Evolutionary conservation across 2,113 vertebrate genomes (phyloP).

Genomic region (Zosterops borbonicus): DNA sequence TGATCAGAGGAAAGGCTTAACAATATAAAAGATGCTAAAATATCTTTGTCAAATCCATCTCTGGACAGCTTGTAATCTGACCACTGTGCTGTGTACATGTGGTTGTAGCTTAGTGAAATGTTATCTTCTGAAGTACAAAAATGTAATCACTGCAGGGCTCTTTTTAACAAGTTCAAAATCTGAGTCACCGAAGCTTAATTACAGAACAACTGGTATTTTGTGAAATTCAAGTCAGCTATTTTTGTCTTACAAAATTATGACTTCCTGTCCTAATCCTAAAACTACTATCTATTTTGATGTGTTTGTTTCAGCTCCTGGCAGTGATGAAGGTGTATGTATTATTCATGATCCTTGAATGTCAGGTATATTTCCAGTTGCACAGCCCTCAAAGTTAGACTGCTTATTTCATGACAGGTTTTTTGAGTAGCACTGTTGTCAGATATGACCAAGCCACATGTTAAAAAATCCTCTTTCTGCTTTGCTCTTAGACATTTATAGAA

Average conservation of each 20-base stretch:
- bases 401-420: not conserved
- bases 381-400: not conserved
- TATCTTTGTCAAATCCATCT: not conserved
- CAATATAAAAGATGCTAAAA: not conserved
- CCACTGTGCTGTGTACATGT: not conserved
- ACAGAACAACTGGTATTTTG: not conserved
- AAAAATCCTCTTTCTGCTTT: not conserved
- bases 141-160: not conserved
- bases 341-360: not conserved
- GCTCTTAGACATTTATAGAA: not conserved
- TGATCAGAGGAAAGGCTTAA: not conserved
- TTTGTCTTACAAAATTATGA: not conserved
- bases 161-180: not conserved
- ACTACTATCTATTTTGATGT: not conserved
- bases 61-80: not conserved
- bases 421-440: not conserved
- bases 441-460: not conserved
- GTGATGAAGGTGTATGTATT: not conserved
- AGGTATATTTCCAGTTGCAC: not conserved
- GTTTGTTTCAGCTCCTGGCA: not conserved
- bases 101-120: not conserved
- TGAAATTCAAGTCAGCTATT: not conserved
- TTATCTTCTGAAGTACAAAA: not conserved
- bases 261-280: not conserved
- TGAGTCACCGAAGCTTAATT: not conserved